A percentile compares a stretch with the other conserved stretches of the same genome.
Evolutionary conservation across 2,888 invertebrate genomes (phyloP).

Genomic region (Cantharis nigra): DNA sequence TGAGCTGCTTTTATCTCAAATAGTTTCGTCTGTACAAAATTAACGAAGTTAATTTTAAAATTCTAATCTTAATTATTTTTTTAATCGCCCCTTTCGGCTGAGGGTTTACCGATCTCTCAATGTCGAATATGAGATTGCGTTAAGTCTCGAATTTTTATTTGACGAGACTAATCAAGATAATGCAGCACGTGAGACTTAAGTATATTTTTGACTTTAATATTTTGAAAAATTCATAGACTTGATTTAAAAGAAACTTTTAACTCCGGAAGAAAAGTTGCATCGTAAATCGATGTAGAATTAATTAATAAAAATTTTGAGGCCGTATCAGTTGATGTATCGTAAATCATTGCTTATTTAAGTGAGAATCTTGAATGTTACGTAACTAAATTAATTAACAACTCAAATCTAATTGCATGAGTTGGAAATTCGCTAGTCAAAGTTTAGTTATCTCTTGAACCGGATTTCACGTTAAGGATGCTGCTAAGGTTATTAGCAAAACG

Average conservation of each 20-base stretch:
- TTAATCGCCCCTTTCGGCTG: neutral
- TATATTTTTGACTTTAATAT: neutral
- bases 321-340: neutral
- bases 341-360: neutral
- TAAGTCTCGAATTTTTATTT: neutral
- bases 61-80: neutral
- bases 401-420: conserved; percentile 19
- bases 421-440: conserved; percentile 19
- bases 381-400: conserved; percentile 23
- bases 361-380: conserved; percentile 19
- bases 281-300: neutral
- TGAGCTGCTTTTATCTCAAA: neutral
- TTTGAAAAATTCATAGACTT: no score
- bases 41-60: neutral
- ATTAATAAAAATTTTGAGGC: neutral
- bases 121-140: neutral
- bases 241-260: no score
- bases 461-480: neutral
- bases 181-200: neutral
- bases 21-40: neutral
- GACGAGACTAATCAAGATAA: neutral
- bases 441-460: conserved; percentile 10
- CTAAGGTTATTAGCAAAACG: neutral
- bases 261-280: no score
- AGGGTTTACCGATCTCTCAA: neutral